Evolutionary conservation across 1,140 invertebrate genomes (phyloP), one percentile per base, ranked within the genome.

Genomic region (Sitobion miscanthi): DNA sequence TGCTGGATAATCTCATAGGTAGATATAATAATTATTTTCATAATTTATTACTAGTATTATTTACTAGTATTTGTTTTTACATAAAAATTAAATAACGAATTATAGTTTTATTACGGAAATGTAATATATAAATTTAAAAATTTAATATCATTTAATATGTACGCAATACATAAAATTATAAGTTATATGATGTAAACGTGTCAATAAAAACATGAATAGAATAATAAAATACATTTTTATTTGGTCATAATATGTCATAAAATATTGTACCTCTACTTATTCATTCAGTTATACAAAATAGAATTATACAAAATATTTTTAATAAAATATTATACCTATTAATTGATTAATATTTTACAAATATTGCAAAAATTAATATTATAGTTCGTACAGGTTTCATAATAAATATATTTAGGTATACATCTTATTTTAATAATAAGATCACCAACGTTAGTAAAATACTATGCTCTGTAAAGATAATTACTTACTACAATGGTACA

Each of bases 401-500:
- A 69, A 69, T 69, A 69, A 5, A 17, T n/a, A n/a, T 82, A 82
- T 6, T 6, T 35, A 82, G 9, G 17, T 82, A 82, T 82, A 83
- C n/a, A 11, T 69, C 30, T 69, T 69, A 69, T n/a, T n/a, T 17
- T n/a, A 69, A 17, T 69, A 69, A 69, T n/a, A 69, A 69, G 30
- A 23, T 23, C 6, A 83, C 5, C 23, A 30, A 87, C 45, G 85
- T 35, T 87, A 0, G 49, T 52, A 49, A 87, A 87, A 87, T 87
- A 87, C 86, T n/a, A 87, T 52, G 86, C 6, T 49, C 86, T 87
- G 86, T 87, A 87, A 87, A n/a, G 14, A 87, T 49, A 49, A 87
- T 49, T 35, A 87, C 6, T 49, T 52, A 52, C 47, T 49, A 49
- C 30, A n/a, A 87, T 87, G 86, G 86, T 87, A 87, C 86, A 87